Evolutionary conservation across 2,888 invertebrate genomes (phyloP), one percentile per base, ranked within the genome.

Genomic region (Anodontia alba): DNA sequence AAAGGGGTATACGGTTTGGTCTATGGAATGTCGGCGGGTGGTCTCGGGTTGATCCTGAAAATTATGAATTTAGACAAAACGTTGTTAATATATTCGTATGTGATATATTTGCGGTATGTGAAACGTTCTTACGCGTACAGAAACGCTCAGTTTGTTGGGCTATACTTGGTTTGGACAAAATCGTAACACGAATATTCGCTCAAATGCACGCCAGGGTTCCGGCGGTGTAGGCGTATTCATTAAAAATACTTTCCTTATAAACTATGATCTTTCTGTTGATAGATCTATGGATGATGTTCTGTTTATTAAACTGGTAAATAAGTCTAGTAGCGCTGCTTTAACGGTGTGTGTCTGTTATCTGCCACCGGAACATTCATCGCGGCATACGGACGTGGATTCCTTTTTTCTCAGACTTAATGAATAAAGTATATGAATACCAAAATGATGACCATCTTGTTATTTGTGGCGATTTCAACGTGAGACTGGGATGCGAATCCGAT

Each of bases 81-180:
- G 38, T 70, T 2, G 20, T 76, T 20, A 26, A 36, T n/a, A 36
- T 49, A 36, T 68, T 54, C 7, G 57, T 70, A 1, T 71, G 38
- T 20, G 76, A 76, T 36, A 69, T 76, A 36, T 69, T 67, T 68
- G 23, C 36, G 46, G 23, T 33, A 49, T 26, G 49, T 36, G 76
- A 76, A 70, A 70, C 76, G 0, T 72, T 72, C 43, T 62, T 76
- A 38, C 15, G 57, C 0, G 42, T 23, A 36, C 46, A 23, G 71
- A 69, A 31, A 33, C 33, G n/a, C 31, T 76, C n/a, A 23, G 17
- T 26, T 10, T 76, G 3, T 15, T 29, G 7, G 62, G 23, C n/a
- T 69, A 76, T 54, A 49, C 51, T 5, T 76, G 69, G 72, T 46
- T 67, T 51, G 66, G 73, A 26, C 66, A 78, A 20, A 78, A 78